phyloP scores from a whole-genome alignment of 2,888 invertebrate genomes.

The Isotomurus palustris region DNA sequence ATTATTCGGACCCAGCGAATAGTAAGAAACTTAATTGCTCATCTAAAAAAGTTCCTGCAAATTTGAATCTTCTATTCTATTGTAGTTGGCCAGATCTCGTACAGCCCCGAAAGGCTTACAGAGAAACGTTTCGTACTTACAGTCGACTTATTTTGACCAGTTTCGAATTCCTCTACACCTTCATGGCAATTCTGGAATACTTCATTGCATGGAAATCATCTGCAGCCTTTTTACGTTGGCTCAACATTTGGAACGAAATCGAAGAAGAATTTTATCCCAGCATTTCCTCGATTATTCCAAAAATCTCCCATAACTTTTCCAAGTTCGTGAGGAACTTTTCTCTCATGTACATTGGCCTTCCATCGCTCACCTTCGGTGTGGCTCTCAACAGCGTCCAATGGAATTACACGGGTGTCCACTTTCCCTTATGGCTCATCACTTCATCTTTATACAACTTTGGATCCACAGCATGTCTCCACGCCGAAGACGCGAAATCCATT shows the following conservation, averaged over 20 bases:
- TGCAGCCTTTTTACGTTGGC: not conserved
- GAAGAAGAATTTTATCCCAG: not conserved
- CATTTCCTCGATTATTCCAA: not conserved
- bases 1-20: too few relatives aligned
- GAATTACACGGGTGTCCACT: not conserved
- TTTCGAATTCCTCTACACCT: not conserved
- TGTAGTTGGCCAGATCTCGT: not conserved
- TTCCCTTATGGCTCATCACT: not conserved
- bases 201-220: not conserved
- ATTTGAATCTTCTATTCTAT: too few relatives aligned
- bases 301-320: not conserved
- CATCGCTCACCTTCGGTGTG: not conserved
- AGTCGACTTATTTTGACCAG: not conserved
- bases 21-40: too few relatives aligned
- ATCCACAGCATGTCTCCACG: not conserved
- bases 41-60: too few relatives aligned
- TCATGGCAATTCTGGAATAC: not conserved
- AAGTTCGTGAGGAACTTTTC: not conserved
- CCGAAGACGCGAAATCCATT: not conserved
- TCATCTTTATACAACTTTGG: not conserved
- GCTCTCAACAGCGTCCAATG: not conserved
- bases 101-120: not conserved
- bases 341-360: not conserved
- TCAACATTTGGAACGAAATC: conserved; percentile 1
- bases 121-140: not conserved